A percentile compares a stretch with the other conserved stretches of the same genome.
phyloP scores from a whole-genome alignment of 2,888 invertebrate species.

The Ochlodes sylvanus region DNA sequence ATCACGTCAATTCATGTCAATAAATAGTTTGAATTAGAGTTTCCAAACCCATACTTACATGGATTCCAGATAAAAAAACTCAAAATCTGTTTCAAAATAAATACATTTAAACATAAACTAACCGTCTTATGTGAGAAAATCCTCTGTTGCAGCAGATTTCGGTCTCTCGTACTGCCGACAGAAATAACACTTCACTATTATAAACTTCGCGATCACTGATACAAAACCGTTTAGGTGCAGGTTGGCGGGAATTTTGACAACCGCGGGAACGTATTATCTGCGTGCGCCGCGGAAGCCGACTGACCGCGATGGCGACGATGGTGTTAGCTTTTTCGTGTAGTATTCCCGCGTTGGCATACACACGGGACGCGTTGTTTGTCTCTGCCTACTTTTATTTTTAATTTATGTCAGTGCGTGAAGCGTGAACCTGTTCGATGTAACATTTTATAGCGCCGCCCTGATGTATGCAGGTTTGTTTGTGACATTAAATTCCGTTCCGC shows the following conservation, averaged over 20 bases:
- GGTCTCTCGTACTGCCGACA: slow-evolving; percentile 33
- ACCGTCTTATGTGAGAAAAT: slow-evolving; percentile 33
- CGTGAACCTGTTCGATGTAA: slow-evolving; percentile 46
- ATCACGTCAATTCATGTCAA: slow-evolving; percentile 40
- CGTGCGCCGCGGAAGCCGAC: slow-evolving; percentile 59
- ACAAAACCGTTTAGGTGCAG: slow-evolving; percentile 39
- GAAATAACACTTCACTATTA: slow-evolving; percentile 45
- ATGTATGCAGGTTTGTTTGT: slow-evolving; percentile 62
- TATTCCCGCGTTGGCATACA: slow-evolving; percentile 56
- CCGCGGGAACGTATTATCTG: slow-evolving; percentile 55
- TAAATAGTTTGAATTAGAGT: neutral
- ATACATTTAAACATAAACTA: slow-evolving; percentile 40
- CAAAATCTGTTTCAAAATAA: slow-evolving; percentile 39
- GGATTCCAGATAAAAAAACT: slow-evolving; percentile 26
- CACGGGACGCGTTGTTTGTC: slow-evolving; percentile 55
- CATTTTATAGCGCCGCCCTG: slow-evolving; percentile 44
- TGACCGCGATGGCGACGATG: slow-evolving; percentile 51
- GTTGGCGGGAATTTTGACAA: slow-evolving; percentile 51
- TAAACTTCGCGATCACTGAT: slow-evolving; percentile 38
- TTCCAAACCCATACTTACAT: neutral
- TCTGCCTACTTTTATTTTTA: slow-evolving; percentile 56
- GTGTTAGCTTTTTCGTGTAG: slow-evolving; percentile 46
- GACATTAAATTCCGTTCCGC: neutral
- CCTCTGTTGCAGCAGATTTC: slow-evolving; percentile 35
- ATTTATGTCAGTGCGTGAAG: slow-evolving; percentile 56